Conservation (phyloP, 37 sponge, comb jelly and placozoan genomes). For the Lycopodina hypogea region DNA sequence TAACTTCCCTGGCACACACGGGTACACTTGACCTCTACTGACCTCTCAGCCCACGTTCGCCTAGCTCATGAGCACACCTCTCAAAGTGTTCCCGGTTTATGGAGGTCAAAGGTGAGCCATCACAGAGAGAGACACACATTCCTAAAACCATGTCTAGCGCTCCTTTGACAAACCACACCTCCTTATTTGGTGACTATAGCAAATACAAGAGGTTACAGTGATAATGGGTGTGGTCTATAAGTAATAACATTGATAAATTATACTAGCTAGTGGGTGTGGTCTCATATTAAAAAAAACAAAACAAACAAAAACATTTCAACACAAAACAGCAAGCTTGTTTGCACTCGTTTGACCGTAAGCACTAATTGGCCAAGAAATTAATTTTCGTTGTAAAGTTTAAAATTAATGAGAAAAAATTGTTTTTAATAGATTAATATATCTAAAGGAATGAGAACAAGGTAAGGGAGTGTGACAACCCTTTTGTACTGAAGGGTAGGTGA, state of each 20-base stretch:
- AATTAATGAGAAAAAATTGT: too few relatives aligned
- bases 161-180: slow-evolving; percentile 93
- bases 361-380: too few relatives aligned
- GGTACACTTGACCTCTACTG: neutral
- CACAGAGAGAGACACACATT: slow-evolving; percentile 49
- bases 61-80: slow-evolving; percentile 37
- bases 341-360: too few relatives aligned
- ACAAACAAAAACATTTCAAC: too few relatives aligned
- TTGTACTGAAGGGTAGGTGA: too few relatives aligned
- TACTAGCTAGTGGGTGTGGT: neutral
- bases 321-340: too few relatives aligned
- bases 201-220: neutral
- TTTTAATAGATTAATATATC: too few relatives aligned
- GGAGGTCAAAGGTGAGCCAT: slow-evolving; percentile 28
- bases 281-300: too few relatives aligned
- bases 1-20: too few relatives aligned
- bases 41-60: slow-evolving; percentile 80
- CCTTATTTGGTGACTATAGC: slow-evolving; percentile 15
- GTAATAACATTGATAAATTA: neutral
- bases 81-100: slow-evolving; percentile 32
- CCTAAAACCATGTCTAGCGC: slow-evolving; percentile 79
- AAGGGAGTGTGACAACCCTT: too few relatives aligned
- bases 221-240: neutral
- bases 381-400: too few relatives aligned
- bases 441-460: neutral